phyloP scores from a whole-genome alignment of 1,140 invertebrate species.

The Copidosoma floridanum region DNA sequence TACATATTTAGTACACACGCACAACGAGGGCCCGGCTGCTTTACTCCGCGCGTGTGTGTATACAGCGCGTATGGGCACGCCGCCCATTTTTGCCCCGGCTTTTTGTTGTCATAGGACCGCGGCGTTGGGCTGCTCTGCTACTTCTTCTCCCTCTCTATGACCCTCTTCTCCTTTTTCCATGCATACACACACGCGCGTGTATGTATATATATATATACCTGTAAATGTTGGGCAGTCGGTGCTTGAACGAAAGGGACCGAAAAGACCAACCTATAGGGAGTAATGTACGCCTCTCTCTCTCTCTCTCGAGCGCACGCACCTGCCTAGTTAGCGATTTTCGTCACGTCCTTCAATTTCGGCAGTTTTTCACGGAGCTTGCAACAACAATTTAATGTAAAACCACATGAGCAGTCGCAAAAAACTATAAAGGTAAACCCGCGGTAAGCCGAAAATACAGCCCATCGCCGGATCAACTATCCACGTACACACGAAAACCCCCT shows the following conservation, averaged over 20 bases:
- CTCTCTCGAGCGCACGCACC: neutral
- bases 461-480: no score
- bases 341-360: no score
- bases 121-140: conserved; percentile 36
- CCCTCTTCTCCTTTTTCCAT: conserved; percentile 7
- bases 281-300: conserved; percentile 9
- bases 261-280: conserved; percentile 17
- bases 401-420: no score
- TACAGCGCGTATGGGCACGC: no score
- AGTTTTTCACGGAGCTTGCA: no score
- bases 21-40: conserved; percentile 35
- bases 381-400: no score
- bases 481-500: no score
- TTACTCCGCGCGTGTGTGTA: no score
- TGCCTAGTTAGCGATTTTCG: no score
- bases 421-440: no score
- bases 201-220: neutral
- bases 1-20: conserved; percentile 52
- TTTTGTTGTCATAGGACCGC: conserved; percentile 55
- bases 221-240: no score
- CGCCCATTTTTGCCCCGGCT: conserved; percentile 45
- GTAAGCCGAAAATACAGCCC: no score
- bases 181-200: neutral
- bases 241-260: conserved; percentile 15
- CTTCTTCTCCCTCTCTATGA: conserved; percentile 23